These are phyloP conservation scores for Catagonus wagneri DNA, from an alignment of 2,113 vertebrate species.

Conservation along the genomic window DNA sequence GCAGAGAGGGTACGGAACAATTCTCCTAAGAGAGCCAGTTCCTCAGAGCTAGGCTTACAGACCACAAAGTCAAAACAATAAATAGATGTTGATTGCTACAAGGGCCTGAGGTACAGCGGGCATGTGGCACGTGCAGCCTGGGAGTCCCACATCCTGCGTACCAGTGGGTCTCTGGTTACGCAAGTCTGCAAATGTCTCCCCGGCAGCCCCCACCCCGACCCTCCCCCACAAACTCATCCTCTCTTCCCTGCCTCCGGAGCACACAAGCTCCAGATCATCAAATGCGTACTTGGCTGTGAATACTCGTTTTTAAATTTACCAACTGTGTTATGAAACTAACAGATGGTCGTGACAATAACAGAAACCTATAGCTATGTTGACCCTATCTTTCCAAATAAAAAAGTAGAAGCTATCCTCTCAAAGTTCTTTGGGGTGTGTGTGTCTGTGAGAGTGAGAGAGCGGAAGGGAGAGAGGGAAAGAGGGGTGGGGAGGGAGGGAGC, in stretches of 20 bases:
- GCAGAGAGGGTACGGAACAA: neutral
- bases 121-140: neutral
- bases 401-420: neutral
- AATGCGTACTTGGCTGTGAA: slow-evolving; percentile 14
- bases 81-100: neutral
- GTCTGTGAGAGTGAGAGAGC: neutral
- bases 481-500: neutral
- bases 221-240: neutral
- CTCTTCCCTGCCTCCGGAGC: neutral
- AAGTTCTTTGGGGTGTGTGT: neutral
- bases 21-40: slow-evolving; percentile 6
- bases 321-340: slow-evolving; percentile 58
- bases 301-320: slow-evolving; percentile 31
- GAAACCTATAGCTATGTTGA: slow-evolving; percentile 5
- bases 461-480: no score
- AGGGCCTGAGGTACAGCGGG: neutral
- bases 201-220: neutral
- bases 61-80: slow-evolving; percentile 23
- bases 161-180: neutral
- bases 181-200: neutral
- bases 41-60: neutral
- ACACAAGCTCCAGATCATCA: slow-evolving; percentile 22
- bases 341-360: slow-evolving; percentile 25
- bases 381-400: slow-evolving; percentile 30
- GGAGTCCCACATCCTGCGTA: neutral